Evolutionary conservation across 2,888 invertebrate genomes (phyloP).

Genomic region (Atrina japonica): DNA sequence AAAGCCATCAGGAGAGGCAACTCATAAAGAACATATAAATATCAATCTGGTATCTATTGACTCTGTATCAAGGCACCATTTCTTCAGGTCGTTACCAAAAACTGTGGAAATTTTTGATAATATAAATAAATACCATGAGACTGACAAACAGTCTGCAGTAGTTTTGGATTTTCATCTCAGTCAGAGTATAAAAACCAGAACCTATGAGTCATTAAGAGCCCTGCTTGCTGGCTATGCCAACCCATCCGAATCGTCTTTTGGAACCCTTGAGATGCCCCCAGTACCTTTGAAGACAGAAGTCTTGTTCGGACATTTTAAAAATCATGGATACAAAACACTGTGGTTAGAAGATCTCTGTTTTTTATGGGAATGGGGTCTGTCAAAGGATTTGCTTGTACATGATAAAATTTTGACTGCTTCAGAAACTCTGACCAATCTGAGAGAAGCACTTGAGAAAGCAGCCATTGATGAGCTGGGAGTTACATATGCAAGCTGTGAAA

Average conservation of each 20-base stretch:
- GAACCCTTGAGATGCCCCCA: constrained; percentile 58
- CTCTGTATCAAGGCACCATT: constrained; percentile 71
- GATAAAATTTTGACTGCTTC: constrained; percentile 45
- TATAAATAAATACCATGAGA: constrained; percentile 25
- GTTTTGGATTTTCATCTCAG: constrained; percentile 69
- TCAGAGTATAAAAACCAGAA: constrained; percentile 68
- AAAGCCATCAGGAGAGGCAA: background rate
- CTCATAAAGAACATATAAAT: constrained; percentile 43
- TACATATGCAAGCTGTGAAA: constrained; percentile 64
- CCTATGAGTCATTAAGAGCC: constrained; percentile 68
- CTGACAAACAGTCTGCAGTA: constrained; percentile 9
- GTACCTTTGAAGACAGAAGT: constrained; percentile 52
- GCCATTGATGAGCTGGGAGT: constrained; percentile 61
- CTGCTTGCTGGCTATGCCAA: constrained; percentile 67
- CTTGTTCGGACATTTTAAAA: constrained; percentile 53
- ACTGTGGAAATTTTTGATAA: constrained; percentile 53
- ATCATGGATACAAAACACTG: constrained; percentile 60
- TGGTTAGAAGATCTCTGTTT: constrained; percentile 73
- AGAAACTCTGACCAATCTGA: constrained; percentile 57
- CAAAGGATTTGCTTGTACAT: constrained; percentile 67
- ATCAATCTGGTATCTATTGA: constrained; percentile 69
- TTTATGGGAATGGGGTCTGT: constrained; percentile 71
- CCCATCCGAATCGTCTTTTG: constrained; percentile 62
- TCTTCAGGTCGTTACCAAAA: constrained; percentile 65
- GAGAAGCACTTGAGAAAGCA: constrained; percentile 50